Conservation (phyloP, 37 sponge, comb jelly and placozoan species). For the Ephydatia muelleri region DNA sequence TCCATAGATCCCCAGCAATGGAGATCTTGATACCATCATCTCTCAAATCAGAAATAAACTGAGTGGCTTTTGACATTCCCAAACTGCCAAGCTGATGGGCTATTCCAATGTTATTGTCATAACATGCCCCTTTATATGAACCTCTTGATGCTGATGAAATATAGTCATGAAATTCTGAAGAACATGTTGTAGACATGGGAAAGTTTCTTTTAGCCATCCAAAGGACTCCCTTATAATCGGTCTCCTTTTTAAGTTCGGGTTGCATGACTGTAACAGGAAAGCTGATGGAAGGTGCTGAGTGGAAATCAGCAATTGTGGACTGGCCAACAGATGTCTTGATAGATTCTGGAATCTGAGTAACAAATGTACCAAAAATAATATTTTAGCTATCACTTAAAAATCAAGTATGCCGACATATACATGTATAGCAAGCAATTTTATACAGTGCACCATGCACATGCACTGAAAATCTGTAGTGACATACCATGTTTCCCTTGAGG, state of each 20-base stretch:
- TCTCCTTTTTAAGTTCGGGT: background rate
- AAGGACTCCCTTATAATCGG: background rate
- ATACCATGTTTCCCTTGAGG: background rate
- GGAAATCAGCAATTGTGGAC: background rate
- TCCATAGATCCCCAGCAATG: background rate
- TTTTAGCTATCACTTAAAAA: background rate
- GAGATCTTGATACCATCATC: background rate
- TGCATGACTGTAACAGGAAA: background rate
- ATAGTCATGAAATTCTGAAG: slow-evolving; percentile 1
- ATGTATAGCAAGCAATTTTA: too few relatives aligned
- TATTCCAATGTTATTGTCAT: background rate
- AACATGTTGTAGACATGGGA: background rate
- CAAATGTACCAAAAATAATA: background rate
- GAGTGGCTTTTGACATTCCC: slow-evolving; percentile 1
- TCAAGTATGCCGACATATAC: background rate
- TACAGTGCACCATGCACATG: too few relatives aligned
- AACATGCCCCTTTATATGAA: background rate
- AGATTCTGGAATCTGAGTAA: background rate
- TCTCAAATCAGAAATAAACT: background rate
- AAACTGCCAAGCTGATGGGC: background rate
- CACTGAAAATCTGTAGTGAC: background rate
- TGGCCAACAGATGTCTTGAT: background rate
- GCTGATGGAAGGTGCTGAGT: background rate
- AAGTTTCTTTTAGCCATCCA: background rate
- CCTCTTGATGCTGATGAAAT: background rate